Percentiles rank a stretch among this genome's conserved stretches.
Evolutionary conservation across 1,140 invertebrate species (phyloP).

Genomic region (Archivesica marissinica): DNA sequence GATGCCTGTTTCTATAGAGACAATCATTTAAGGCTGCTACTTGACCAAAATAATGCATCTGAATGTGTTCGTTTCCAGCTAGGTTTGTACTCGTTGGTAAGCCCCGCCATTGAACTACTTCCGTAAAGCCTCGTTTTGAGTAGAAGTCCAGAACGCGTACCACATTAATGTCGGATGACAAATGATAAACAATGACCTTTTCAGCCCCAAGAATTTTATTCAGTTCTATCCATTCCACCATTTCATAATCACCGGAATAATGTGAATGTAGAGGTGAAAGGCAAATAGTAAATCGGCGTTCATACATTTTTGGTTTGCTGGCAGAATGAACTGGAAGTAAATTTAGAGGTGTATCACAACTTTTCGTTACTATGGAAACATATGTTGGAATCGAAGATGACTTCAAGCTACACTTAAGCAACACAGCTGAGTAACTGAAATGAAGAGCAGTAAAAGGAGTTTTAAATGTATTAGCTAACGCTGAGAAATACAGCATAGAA

Average conservation of each 20-base stretch:
- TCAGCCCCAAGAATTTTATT: slow-evolving; percentile 93
- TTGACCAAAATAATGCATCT: slow-evolving; percentile 48
- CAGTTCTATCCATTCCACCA: slow-evolving; percentile 96
- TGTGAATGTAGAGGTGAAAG: slow-evolving; percentile 96
- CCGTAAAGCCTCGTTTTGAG: slow-evolving; percentile 86
- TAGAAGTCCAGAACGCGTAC: slow-evolving; percentile 89
- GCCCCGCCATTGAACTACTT: slow-evolving; percentile 91
- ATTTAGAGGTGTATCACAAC: slow-evolving; percentile 35
- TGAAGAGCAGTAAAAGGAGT: background rate
- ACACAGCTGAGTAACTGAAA: slow-evolving; percentile 58
- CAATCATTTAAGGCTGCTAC: slow-evolving; percentile 32
- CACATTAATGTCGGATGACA: slow-evolving; percentile 92
- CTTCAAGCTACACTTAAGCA: slow-evolving; percentile 51
- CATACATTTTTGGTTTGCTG: background rate
- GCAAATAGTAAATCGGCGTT: slow-evolving; percentile 91
- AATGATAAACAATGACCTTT: slow-evolving; percentile 97
- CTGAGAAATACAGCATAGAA: too few species aligned
- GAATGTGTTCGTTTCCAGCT: too few species aligned
- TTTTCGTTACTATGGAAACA: slow-evolving; percentile 54
- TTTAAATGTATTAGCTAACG: too few species aligned
- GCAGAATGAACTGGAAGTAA: background rate
- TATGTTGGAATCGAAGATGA: slow-evolving; percentile 22
- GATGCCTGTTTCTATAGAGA: slow-evolving; percentile 19
- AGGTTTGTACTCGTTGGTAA: slow-evolving; percentile 91
- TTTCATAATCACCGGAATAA: slow-evolving; percentile 90